phyloP scores from a whole-genome alignment of 1,140 invertebrate genomes.

The Drosophila simulans region DNA sequence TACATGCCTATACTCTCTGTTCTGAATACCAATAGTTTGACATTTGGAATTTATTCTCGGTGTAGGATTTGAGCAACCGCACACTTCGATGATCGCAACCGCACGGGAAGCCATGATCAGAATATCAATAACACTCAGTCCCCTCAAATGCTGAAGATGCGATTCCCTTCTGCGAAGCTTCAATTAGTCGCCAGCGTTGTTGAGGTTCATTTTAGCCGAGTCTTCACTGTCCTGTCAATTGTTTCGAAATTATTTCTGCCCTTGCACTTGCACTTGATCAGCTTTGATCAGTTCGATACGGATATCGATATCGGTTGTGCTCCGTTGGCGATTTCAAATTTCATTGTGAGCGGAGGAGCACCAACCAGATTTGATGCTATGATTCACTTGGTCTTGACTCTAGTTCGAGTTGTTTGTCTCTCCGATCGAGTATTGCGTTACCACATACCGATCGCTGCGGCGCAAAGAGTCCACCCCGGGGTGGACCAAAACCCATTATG shows the following conservation, averaged over 20 bases:
- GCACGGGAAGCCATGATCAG: conserved; percentile 42
- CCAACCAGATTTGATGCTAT: conserved; percentile 27
- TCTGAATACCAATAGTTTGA: too few species aligned
- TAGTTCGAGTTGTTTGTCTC: conserved; percentile 11
- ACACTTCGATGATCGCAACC: conserved; percentile 29
- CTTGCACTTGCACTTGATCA: conserved; percentile 48
- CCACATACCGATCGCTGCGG: conserved; percentile 13
- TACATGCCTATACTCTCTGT: too few species aligned
- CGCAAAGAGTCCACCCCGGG: conserved; percentile 26
- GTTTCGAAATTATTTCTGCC: conserved; percentile 14
- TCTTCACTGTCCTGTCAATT: conserved; percentile 24
- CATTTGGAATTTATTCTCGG: background rate
- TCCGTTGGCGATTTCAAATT: conserved; percentile 36
- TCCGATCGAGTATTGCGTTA: conserved; percentile 23
- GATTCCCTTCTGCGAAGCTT: conserved; percentile 17
- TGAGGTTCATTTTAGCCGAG: conserved; percentile 38
- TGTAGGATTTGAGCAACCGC: conserved; percentile 8
- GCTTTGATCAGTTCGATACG: conserved; percentile 17
- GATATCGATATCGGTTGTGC: conserved; percentile 44
- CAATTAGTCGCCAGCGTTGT: conserved; percentile 35
- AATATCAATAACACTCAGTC: conserved; percentile 48
- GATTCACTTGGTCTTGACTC: conserved; percentile 40
- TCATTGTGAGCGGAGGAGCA: conserved; percentile 38
- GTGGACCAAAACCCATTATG: conserved; percentile 25
- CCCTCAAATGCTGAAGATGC: conserved; percentile 5